These are phyloP conservation scores for Micropterix aruncella DNA, from an alignment of 2,888 invertebrate species.

Conservation along the genomic window DNA sequence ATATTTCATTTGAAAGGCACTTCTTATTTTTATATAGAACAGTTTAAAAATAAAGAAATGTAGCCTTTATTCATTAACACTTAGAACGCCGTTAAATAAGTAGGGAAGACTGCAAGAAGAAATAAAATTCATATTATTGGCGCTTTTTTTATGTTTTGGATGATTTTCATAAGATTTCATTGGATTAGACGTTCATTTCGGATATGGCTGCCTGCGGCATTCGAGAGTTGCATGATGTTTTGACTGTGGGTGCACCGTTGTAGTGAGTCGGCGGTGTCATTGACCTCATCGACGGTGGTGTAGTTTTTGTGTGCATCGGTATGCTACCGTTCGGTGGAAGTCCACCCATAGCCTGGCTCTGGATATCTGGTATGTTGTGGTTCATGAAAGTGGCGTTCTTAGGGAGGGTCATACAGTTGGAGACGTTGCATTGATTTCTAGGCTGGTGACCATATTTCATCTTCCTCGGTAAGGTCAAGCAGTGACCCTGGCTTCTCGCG, in stretches of 20 bases:
- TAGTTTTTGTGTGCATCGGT: conserved; percentile 18
- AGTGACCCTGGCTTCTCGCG: conserved; percentile 19
- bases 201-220: conserved; percentile 75
- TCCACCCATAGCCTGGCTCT: conserved; percentile 15
- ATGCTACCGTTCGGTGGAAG: conserved; percentile 28
- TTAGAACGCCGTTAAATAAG: no score
- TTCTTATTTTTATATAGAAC: no score
- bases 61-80: no score
- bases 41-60: no score
- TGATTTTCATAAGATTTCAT: no score
- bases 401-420: conserved; percentile 44
- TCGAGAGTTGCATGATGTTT: conserved; percentile 36
- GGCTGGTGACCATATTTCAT: conserved; percentile 33
- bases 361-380: conserved; percentile 34
- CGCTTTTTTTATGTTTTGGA: no score
- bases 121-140: no score
- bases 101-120: no score
- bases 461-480: conserved; percentile 34
- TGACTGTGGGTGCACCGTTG: conserved; percentile 12
- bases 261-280: conserved; percentile 27
- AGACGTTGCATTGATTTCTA: conserved; percentile 26
- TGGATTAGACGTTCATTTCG: conserved; percentile 87
- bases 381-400: conserved; percentile 41
- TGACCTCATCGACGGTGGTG: conserved; percentile 23
- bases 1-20: no score